Conservation (phyloP, 2,113 vertebrate species). For the Phaetusa simplex region DNA sequence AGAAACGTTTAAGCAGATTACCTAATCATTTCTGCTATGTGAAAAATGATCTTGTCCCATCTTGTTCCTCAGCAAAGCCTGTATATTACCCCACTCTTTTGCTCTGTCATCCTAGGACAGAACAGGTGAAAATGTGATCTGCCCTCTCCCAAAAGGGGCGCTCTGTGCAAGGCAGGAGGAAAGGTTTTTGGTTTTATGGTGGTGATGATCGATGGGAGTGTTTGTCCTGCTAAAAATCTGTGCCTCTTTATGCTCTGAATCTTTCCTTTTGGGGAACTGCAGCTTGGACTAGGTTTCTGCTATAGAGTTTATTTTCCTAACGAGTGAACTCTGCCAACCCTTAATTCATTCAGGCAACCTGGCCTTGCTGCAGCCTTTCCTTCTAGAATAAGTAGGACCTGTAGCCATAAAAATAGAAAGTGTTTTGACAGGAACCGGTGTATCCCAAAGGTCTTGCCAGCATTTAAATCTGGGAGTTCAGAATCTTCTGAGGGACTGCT, state of each 20-base stretch:
- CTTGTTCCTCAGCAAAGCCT: background rate
- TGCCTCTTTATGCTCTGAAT: background rate
- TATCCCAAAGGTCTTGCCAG: background rate
- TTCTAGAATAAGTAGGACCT: background rate
- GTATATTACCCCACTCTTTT: fast-evolving
- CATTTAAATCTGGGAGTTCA: background rate
- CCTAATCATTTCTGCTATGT: background rate
- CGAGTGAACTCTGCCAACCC: background rate
- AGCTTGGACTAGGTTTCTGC: background rate
- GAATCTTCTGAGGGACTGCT: background rate
- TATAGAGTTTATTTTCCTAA: background rate
- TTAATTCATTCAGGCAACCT: background rate
- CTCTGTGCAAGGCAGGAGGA: background rate
- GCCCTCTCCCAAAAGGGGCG: background rate
- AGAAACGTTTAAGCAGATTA: background rate
- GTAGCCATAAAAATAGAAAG: background rate
- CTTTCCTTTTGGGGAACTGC: background rate
- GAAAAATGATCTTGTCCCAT: background rate
- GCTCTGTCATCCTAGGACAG: background rate
- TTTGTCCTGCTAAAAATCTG: background rate
- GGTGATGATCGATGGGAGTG: fast-evolving
- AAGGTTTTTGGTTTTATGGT: background rate
- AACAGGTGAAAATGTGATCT: background rate
- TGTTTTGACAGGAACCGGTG: background rate
- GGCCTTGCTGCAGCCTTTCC: background rate